Base-by-base conservation (phyloP, 2,888 invertebrate species). In the Drosophila melanosoma region DNA sequence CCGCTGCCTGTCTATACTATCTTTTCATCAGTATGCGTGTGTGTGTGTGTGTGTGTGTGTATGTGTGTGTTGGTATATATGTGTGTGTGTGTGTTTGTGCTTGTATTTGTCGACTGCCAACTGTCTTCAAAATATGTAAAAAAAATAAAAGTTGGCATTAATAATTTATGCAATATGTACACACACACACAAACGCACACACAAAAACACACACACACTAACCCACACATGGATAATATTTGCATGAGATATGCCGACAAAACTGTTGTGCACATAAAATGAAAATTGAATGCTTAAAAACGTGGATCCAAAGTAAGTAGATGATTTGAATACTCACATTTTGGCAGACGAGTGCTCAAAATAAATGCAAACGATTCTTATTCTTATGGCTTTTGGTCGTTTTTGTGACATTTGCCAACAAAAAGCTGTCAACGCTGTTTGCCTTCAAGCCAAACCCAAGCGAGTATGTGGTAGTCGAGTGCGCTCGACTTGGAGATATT, bases 101-200 rank as follows among this genome's bases (percentile, higher is more conserved):
- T 63, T 74, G 58, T 81, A 60, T 86, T 81, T 86, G 87, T 72
- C 76, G 82, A 86, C 82, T 86, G 84, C 72, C 81, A 83, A 86
- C 88, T 86, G 89, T 86, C 86, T 86, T 88, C 87, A 79, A 88
- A 86, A 86, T 86, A 86, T 88, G 83, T 83, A 83, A 86, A 86
- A 83, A 86, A 88, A 87, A 84, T 87, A 86, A 88, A 85, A 88
- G 83, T 86, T 88, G 86, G 86, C 76, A 86, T 86, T 83, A 78
- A 86, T 86, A 86, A 88, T 86, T 88, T 88, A 86, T 86, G 85
- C 85, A 88, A 86, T 85, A 85, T 85, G 72, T 67, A 62, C 76
- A 85, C 81, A 79, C 70, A 74, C 6, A 11, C 57, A 42, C 48
- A 64, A 52, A 54, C 60, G 70, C 4, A 11, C 45, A 40, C 38